Evolutionary conservation across 53 echinoderm and acorn worm species (phyloP).

Genomic region (Henricia sp.): DNA sequence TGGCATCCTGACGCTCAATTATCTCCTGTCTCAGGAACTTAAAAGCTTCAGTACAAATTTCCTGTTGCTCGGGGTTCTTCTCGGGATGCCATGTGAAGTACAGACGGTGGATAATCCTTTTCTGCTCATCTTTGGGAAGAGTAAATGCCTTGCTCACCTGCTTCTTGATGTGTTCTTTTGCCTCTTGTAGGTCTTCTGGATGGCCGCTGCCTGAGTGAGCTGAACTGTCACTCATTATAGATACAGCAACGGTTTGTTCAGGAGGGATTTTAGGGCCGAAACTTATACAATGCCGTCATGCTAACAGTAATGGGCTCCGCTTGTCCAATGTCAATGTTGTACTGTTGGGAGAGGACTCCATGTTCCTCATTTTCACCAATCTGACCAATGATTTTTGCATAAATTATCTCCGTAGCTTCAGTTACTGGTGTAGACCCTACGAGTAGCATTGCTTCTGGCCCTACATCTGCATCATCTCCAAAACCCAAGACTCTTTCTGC

Average conservation of each 20-base stretch:
- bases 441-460: not conserved
- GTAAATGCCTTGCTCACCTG: constrained; percentile 36
- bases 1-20: constrained; percentile 20
- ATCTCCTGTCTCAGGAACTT: constrained; percentile 67
- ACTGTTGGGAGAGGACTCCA: not conserved
- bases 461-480: not conserved
- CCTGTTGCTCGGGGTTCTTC: constrained; percentile 57
- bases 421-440: not conserved
- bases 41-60: constrained; percentile 57
- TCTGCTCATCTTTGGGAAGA: constrained; percentile 58
- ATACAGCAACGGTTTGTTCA: not conserved
- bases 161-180: constrained; percentile 16
- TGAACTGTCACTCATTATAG: not conserved
- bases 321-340: constrained; percentile 42
- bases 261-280: constrained; percentile 2
- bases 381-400: constrained; percentile 39
- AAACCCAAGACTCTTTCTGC: too few relatives aligned
- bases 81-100: constrained; percentile 76
- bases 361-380: not conserved
- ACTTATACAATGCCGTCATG: constrained; percentile 35
- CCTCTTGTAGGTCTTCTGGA: not conserved
- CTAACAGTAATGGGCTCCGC: constrained; percentile 24
- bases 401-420: constrained; percentile 42
- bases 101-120: constrained; percentile 61
- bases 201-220: not conserved